Percentiles rank a stretch among this genome's conserved stretches.
Conservation (phyloP, 2,113 vertebrate species). For the Daubentonia madagascariensis region DNA sequence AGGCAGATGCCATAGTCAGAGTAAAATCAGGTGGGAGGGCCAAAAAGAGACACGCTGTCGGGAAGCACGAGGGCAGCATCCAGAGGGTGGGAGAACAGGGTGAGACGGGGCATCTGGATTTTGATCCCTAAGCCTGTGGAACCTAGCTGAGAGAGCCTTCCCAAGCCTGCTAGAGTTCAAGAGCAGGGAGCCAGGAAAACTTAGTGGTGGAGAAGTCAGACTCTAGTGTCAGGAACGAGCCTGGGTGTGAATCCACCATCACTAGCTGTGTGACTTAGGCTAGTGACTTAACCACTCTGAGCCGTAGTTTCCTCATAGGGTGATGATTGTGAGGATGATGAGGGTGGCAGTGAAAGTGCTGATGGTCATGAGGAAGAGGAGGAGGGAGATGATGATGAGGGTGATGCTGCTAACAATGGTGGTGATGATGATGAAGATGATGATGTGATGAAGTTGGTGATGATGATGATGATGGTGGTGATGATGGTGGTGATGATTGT, state of each 20-base stretch:
- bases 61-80: background rate
- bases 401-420: background rate
- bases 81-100: too few relatives aligned
- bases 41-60: background rate
- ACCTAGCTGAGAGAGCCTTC: background rate
- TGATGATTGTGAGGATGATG: too few relatives aligned
- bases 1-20: background rate
- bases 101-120: background rate
- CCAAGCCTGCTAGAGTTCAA: background rate
- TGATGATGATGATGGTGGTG: too few relatives aligned
- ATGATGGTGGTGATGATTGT: background rate
- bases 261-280: background rate
- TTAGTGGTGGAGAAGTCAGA: background rate
- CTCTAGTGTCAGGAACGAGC: background rate
- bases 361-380: background rate
- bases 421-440: background rate
- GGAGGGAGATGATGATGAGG: background rate
- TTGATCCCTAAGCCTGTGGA: background rate
- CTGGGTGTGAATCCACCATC: background rate
- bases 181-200: background rate
- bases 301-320: background rate
- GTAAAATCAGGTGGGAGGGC: background rate
- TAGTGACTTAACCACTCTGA: background rate
- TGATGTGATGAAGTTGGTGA: accelerated
- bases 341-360: background rate